Percentiles rank a stretch among this genome's conserved stretches.
phyloP scores from a whole-genome alignment of 2,113 vertebrate genomes.

The Centropus unirufus region DNA sequence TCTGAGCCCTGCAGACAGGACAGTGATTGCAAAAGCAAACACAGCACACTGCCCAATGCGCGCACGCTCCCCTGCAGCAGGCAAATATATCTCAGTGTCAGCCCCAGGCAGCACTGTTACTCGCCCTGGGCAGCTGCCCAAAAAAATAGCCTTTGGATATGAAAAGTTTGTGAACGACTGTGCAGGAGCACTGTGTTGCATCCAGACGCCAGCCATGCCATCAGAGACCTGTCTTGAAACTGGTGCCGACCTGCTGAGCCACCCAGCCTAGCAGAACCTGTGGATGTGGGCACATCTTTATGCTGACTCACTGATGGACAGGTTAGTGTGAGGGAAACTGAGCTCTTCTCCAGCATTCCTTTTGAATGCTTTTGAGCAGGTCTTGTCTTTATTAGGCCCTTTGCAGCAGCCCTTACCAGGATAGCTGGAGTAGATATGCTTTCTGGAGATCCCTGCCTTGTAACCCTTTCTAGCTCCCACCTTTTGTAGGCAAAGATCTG shows the following conservation, averaged over 20 bases:
- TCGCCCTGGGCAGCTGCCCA: background rate
- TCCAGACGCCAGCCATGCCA: background rate
- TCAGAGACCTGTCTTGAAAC: accelerated
- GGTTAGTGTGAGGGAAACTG: background rate
- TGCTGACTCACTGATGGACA: background rate
- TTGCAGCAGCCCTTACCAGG: background rate
- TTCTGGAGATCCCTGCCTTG: background rate
- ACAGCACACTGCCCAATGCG: background rate
- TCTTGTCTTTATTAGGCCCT: background rate
- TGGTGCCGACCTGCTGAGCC: background rate
- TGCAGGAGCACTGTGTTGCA: accelerated
- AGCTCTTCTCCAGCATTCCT: background rate
- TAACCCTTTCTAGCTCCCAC: background rate
- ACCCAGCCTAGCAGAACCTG: background rate
- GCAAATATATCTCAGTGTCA: background rate
- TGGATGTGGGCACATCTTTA: background rate
- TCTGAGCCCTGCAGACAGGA: background rate
- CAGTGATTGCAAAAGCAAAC: background rate
- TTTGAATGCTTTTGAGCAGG: background rate
- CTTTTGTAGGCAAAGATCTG: background rate
- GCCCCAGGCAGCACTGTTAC: background rate
- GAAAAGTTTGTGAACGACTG: background rate
- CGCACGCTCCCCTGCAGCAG: accelerated
- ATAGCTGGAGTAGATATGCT: background rate
- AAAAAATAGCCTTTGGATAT: background rate